Evolutionary conservation across 2,797 vertebrate genomes (phyloP), one percentile per base, ranked within the genome.

Genomic region (Arvicola amphibius): DNA sequence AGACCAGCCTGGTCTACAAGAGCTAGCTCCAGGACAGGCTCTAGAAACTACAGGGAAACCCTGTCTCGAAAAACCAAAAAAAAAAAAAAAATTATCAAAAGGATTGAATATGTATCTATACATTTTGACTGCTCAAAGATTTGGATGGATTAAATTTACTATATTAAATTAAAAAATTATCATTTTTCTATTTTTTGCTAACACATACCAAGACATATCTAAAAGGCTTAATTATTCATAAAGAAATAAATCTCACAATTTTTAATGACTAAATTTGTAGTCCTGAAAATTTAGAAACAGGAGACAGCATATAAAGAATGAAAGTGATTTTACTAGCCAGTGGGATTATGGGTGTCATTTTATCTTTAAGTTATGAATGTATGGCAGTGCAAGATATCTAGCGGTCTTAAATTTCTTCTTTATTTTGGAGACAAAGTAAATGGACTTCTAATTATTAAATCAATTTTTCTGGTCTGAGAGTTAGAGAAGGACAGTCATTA

Each of bases 261-360:
- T 43, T 91, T 88, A 65, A 9, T 78, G 37, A 91, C 23, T 93
- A 80, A 69, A 76, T 85, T 34, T 89, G 40, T 91, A 94, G 56
- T 32, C 21, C 16, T 97, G 51, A 86, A 83, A 71, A 89, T 71
- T 79, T 89, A 71, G 13, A 10, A 65, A 34, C 12, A 67, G 40
- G 32, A 85, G 43, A 34, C 40, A 46, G 11, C 40, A 69, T 63
- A 59, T 80, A 74, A 73, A 81, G 32, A 86, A 34, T 25, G 17
- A 79, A 94, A 0, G 27, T 23, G 32, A 79, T 88, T 80, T 61
- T 43, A 88, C 29, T 79, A 34, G 61, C 12, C 88, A 40, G 48
- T 80, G 59, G 40, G 29, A 86, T n/a, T 65, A 69, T 16, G 4
- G 53, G 37, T 67, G 27, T 65, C 29, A 27, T 80, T 79, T 90